phyloP scores from a whole-genome alignment of 2,113 vertebrate genomes.

The Periophthalmodon schlosseri region DNA sequence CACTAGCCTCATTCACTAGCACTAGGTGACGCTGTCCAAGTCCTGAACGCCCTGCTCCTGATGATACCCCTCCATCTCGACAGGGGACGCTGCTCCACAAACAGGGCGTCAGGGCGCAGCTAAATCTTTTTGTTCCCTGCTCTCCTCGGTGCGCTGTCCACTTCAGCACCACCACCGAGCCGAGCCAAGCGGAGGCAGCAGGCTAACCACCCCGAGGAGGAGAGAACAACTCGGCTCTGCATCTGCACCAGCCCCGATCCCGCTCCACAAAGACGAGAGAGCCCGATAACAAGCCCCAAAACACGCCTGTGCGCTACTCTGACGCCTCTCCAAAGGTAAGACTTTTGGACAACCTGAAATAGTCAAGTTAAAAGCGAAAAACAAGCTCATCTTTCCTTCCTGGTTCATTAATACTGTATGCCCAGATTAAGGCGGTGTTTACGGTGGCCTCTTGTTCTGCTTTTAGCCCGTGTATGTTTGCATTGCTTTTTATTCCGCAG shows the following conservation, averaged over 20 bases:
- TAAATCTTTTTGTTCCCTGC: slow-evolving; percentile 46
- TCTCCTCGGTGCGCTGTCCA: slow-evolving; percentile 76
- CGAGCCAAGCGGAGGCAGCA: slow-evolving; percentile 55
- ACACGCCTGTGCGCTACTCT: neutral
- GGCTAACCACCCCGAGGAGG: slow-evolving; percentile 45
- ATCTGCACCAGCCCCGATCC: slow-evolving; percentile 45
- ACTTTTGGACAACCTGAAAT: slow-evolving; percentile 37
- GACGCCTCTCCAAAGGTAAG: slow-evolving; percentile 52
- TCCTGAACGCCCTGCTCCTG: neutral
- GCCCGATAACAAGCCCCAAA: neutral
- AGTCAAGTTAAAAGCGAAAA: slow-evolving; percentile 48
- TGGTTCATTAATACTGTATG: slow-evolving; percentile 30
- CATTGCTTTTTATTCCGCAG: neutral
- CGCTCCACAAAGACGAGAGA: neutral
- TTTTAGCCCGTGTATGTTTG: neutral
- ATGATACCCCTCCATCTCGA: slow-evolving; percentile 43
- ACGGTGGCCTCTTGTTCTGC: neutral
- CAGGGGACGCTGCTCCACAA: slow-evolving; percentile 42
- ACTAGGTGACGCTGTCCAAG: slow-evolving; percentile 42
- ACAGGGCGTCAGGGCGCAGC: slow-evolving; percentile 5
- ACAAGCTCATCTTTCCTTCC: slow-evolving; percentile 32
- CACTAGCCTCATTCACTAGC: neutral
- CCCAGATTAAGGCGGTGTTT: slow-evolving; percentile 29
- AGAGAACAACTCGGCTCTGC: slow-evolving; percentile 31
- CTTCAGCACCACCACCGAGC: slow-evolving; percentile 68